Evolutionary conservation across 2,888 invertebrate species (phyloP).

Genomic region (Minunthozetes semirufus): DNA sequence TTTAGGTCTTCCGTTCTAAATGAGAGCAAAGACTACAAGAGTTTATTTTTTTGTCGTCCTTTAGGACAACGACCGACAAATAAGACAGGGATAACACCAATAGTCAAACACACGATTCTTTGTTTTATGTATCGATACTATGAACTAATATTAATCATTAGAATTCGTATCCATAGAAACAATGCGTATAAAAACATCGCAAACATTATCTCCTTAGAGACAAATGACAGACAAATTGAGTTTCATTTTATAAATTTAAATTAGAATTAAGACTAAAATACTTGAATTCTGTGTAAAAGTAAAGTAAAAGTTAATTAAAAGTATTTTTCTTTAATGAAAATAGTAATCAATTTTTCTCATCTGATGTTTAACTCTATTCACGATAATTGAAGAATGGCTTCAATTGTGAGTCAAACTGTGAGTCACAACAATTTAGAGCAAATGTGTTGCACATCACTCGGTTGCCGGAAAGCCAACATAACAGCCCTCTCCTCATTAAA

Average conservation of each 20-base stretch:
- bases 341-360: background rate
- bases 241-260: background rate
- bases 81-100: background rate
- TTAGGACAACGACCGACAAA: constrained; percentile 18
- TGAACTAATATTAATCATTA: constrained; percentile 6
- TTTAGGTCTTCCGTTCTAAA: background rate
- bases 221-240: background rate
- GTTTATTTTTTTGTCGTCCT: background rate
- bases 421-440: background rate
- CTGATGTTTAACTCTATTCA: too few species aligned
- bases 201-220: constrained; percentile 28
- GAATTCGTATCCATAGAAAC: constrained; percentile 4
- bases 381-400: background rate
- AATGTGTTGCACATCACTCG: constrained; percentile 12
- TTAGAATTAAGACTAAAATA: background rate
- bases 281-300: too few species aligned
- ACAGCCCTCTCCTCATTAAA: background rate
- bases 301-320: background rate
- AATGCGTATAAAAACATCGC: background rate
- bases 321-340: background rate
- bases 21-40: background rate
- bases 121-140: background rate
- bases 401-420: background rate
- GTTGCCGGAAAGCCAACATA: constrained; percentile 3
- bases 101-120: background rate